Percentiles rank a stretch among this genome's conserved stretches.
Evolutionary conservation across 2,797 vertebrate genomes (phyloP).

Genomic region (Diplodus puntazzo): DNA sequence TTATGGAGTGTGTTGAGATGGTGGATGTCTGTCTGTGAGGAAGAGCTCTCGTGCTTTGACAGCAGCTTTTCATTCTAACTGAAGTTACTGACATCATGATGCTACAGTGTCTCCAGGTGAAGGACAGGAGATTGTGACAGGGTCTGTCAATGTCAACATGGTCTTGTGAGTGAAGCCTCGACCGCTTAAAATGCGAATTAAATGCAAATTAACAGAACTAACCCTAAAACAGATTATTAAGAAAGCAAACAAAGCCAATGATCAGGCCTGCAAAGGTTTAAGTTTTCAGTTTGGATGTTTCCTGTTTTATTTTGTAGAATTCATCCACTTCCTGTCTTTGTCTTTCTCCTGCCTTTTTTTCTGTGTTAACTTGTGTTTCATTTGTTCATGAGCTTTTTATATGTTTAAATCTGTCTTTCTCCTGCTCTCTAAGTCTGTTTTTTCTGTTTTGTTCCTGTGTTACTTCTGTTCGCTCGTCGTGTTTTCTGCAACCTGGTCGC

Average conservation of each 20-base stretch:
- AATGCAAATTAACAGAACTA: background rate
- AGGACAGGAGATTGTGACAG: slow-evolving; percentile 5
- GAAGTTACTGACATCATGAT: slow-evolving; percentile 18
- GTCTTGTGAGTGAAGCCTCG: background rate
- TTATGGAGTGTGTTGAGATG: background rate
- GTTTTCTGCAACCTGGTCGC: too few species aligned
- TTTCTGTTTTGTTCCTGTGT: too few species aligned
- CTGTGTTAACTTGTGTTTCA: too few species aligned
- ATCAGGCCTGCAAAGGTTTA: too few species aligned
- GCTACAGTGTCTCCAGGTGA: slow-evolving; percentile 2
- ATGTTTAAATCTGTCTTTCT: too few species aligned
- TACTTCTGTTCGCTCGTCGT: too few species aligned
- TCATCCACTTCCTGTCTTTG: too few species aligned
- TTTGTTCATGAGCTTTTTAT: too few species aligned
- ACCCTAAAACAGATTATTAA: background rate
- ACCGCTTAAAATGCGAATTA: background rate
- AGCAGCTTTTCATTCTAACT: slow-evolving; percentile 21
- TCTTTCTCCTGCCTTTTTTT: too few species aligned
- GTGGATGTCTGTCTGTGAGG: background rate
- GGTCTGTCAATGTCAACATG: background rate
- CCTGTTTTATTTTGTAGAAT: too few species aligned
- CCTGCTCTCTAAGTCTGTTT: too few species aligned
- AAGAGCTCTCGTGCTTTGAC: slow-evolving; percentile 18
- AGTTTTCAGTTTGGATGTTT: too few species aligned
- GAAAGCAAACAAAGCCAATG: background rate